Percentiles rank a stretch among this genome's conserved stretches.
Evolutionary conservation across 2,797 vertebrate species (phyloP).

Genomic region (Mus minutoides): DNA sequence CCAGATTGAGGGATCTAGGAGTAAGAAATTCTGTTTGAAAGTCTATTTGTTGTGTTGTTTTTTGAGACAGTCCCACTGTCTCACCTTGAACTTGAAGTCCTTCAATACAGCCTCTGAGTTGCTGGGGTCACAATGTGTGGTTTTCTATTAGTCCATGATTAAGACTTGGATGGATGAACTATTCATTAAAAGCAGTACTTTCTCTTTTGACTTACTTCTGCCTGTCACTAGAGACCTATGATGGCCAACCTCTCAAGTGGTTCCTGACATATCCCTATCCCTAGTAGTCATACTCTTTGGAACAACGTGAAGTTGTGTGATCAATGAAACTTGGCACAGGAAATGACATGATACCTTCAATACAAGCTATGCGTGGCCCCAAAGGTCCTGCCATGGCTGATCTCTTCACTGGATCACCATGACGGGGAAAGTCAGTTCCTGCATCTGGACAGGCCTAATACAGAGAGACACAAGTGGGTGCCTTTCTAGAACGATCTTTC

Average conservation of each 20-base stretch:
- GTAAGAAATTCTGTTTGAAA: neutral
- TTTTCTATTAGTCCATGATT: neutral
- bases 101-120: neutral
- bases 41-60: neutral
- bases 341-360: neutral
- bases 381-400: neutral
- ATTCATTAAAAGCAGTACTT: neutral
- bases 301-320: neutral
- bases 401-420: neutral
- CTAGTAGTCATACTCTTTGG: neutral
- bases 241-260: neutral
- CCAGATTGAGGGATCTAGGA: neutral
- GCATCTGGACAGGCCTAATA: neutral
- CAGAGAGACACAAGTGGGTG: neutral
- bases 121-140: neutral
- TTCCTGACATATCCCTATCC: neutral
- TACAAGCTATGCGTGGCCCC: neutral
- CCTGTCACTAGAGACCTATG: neutral
- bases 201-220: conserved; percentile 5
- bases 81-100: neutral
- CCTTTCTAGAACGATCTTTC: too few species aligned
- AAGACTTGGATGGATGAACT: neutral
- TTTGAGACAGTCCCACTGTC: neutral
- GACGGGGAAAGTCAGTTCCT: neutral
- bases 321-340: neutral